These are phyloP conservation scores for Pipistrellus nathusii DNA, from an alignment of 2,797 vertebrate species.

Conservation along the genomic window DNA sequence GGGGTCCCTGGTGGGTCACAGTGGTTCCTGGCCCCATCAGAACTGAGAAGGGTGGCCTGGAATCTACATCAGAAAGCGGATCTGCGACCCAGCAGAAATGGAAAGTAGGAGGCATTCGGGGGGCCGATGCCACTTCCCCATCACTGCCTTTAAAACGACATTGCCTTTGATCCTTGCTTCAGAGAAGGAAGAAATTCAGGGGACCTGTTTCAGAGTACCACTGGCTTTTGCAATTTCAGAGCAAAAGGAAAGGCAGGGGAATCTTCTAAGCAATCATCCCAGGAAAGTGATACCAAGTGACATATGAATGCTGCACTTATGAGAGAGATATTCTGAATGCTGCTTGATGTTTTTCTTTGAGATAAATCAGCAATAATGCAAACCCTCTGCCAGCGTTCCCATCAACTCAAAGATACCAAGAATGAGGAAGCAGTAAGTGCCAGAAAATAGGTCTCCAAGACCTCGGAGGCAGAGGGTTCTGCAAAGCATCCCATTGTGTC, in stretches of 20 bases:
- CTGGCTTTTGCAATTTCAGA: constrained; percentile 4
- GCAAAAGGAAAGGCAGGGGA: constrained; percentile 13
- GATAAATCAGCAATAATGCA: neutral
- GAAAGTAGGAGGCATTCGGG: neutral
- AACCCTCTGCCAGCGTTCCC: neutral
- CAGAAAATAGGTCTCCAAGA: neutral
- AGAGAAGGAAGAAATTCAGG: neutral
- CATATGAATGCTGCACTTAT: neutral
- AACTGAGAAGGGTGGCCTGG: neutral
- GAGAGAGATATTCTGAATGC: neutral
- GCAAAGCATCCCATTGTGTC: neutral
- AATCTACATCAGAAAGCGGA: neutral
- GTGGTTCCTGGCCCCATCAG: neutral
- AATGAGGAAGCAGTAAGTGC: neutral
- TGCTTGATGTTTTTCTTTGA: neutral
- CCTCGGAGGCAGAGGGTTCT: neutral
- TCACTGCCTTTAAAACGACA: neutral
- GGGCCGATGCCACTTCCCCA: neutral
- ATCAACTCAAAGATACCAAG: constrained; percentile 3
- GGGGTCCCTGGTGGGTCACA: neutral
- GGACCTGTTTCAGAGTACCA: neutral
- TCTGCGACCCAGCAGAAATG: neutral
- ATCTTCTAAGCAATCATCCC: neutral
- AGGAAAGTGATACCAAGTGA: neutral
- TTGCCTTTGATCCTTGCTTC: neutral